These are phyloP conservation scores for Drosophila nigrodunni DNA, from an alignment of 1,140 invertebrate genomes.

Conservation along the genomic window DNA sequence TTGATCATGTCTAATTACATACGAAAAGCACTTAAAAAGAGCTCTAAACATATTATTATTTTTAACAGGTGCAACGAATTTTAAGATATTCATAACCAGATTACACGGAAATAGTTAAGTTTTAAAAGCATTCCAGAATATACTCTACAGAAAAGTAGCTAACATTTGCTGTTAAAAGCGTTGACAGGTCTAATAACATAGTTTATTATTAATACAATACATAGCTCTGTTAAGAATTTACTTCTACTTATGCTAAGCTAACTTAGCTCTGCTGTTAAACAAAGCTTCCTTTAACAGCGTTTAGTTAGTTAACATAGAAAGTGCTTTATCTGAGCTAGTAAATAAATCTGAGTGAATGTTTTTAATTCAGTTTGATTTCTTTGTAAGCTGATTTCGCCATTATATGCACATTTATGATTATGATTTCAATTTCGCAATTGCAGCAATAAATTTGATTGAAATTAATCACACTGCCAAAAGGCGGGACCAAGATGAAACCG, in stretches of 20 bases:
- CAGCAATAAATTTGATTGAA: slow-evolving; percentile 8
- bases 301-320: slow-evolving; percentile 3
- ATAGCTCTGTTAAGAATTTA: too few relatives aligned
- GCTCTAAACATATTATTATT: neutral
- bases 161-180: too few relatives aligned
- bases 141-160: too few relatives aligned
- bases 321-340: neutral
- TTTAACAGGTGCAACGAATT: neutral
- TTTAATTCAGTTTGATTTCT: neutral
- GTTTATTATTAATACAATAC: too few relatives aligned
- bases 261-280: neutral
- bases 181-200: too few relatives aligned
- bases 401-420: slow-evolving; percentile 10
- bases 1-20: slow-evolving; percentile 21
- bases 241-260: neutral
- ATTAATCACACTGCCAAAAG: slow-evolving; percentile 21
- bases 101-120: too few relatives aligned
- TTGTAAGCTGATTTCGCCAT: slow-evolving; percentile 4
- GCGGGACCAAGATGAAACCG: slow-evolving; percentile 17
- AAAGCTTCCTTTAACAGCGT: neutral
- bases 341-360: slow-evolving; percentile 8
- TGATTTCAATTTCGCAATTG: slow-evolving; percentile 22
- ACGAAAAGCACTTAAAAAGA: neutral
- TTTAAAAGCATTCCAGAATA: too few relatives aligned
- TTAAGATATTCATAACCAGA: neutral